Evolutionary conservation across 2,797 vertebrate species (phyloP).

Genomic region (Diplodus sargus): DNA sequence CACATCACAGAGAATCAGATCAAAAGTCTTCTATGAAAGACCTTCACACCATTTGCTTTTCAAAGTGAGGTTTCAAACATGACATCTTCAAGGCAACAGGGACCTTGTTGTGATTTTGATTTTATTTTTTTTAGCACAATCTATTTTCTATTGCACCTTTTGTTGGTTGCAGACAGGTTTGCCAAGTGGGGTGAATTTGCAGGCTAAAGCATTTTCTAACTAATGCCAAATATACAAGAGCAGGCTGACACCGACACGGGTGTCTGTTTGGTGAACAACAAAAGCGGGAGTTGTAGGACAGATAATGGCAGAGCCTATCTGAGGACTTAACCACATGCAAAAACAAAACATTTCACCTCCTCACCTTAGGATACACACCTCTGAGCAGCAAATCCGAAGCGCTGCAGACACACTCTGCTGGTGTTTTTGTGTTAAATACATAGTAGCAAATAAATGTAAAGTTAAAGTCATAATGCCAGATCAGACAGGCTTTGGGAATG

Average conservation of each 20-base stretch:
- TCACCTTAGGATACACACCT: neutral
- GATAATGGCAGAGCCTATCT: slow-evolving; percentile 21
- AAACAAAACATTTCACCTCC: neutral
- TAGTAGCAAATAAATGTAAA: slow-evolving; percentile 60
- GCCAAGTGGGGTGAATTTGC: slow-evolving; percentile 53
- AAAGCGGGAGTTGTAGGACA: slow-evolving; percentile 40
- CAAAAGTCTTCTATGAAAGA: slow-evolving; percentile 49
- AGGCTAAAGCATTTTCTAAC: slow-evolving; percentile 41
- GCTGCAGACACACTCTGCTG: neutral
- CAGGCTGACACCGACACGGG: slow-evolving; percentile 47
- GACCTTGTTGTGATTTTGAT: slow-evolving; percentile 16
- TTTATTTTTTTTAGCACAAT: slow-evolving; percentile 12
- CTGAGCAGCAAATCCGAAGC: neutral
- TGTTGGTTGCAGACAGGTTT: slow-evolving; percentile 36
- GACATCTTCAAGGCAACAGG: slow-evolving; percentile 17
- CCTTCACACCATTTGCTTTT: slow-evolving; percentile 32
- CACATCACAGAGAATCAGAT: slow-evolving; percentile 43
- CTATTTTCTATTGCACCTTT: slow-evolving; percentile 46
- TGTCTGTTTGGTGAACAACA: slow-evolving; percentile 47
- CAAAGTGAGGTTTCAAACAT: slow-evolving; percentile 33
- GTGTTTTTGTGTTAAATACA: neutral
- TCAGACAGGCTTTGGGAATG: slow-evolving; percentile 82
- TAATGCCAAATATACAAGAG: slow-evolving; percentile 51
- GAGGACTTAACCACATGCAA: slow-evolving; percentile 5
- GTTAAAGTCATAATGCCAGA: slow-evolving; percentile 78